Evolutionary conservation across 37 sponge, comb jelly and placozoan genomes (phyloP).

Genomic region (Lycopodina hypogea): DNA sequence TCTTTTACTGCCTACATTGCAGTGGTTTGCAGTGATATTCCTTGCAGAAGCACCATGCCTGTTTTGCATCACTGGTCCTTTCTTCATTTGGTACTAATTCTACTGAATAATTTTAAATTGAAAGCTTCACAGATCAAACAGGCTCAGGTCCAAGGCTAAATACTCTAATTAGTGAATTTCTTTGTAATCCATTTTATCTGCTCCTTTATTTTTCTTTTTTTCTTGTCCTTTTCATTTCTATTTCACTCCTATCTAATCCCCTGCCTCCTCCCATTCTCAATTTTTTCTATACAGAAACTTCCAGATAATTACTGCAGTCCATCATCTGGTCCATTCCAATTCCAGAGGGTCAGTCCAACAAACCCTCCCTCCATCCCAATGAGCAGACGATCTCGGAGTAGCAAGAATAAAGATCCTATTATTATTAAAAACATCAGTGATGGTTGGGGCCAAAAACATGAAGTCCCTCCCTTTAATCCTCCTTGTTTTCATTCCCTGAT

Average conservation of each 20-base stretch:
- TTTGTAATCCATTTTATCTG: too few species aligned
- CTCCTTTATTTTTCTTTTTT: neutral
- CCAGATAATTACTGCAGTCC: too few species aligned
- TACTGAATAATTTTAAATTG: too few species aligned
- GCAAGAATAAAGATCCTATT: constrained; percentile 32
- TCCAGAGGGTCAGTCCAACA: too few species aligned
- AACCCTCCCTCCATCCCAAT: neutral
- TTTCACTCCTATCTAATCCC: neutral
- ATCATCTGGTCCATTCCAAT: neutral
- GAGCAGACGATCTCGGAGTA: neutral
- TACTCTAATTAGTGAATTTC: too few species aligned
- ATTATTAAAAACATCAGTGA: constrained; percentile 27
- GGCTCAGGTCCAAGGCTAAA: too few species aligned
- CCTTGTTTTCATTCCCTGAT: neutral
- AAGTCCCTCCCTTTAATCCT: constrained; percentile 9
- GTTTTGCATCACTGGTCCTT: too few species aligned
- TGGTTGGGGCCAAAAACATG: neutral
- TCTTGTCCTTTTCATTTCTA: neutral
- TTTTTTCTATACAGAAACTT: neutral
- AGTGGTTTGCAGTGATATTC: too few species aligned
- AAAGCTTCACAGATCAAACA: too few species aligned
- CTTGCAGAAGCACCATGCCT: too few species aligned
- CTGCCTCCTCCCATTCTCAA: neutral
- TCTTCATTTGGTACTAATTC: too few species aligned
- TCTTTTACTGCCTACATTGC: too few species aligned